These are phyloP conservation scores for Acromyrmex charruanus DNA, from an alignment of 1,140 invertebrate species.

Conservation along the genomic window DNA sequence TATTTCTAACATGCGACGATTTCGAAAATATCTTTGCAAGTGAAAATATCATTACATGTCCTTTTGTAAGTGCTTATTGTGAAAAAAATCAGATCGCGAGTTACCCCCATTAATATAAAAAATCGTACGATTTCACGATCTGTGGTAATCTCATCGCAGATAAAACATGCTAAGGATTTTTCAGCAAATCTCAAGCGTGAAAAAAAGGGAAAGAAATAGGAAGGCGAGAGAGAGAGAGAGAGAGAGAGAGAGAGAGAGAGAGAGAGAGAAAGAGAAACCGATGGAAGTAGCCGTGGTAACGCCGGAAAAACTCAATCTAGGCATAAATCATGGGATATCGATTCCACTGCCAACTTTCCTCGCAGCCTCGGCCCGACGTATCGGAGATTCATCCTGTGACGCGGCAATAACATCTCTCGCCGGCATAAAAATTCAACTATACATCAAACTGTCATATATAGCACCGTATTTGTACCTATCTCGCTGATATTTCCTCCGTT, in stretches of 20 bases:
- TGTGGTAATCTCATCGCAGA: background rate
- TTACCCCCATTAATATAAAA: background rate
- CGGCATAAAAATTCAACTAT: constrained; percentile 82
- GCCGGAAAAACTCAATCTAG: constrained; percentile 79
- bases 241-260: background rate
- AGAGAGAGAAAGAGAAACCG: constrained; percentile 57
- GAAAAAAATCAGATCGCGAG: background rate
- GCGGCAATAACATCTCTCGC: constrained; percentile 80
- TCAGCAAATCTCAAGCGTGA: background rate
- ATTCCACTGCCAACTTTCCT: constrained; percentile 76
- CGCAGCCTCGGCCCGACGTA: constrained; percentile 70
- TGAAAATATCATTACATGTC: background rate
- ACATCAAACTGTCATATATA: constrained; percentile 81
- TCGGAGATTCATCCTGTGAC: constrained; percentile 80
- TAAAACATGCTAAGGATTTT: constrained; percentile 29
- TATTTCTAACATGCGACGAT: background rate
- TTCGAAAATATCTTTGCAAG: background rate
- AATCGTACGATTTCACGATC: background rate
- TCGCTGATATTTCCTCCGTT: constrained; percentile 65
- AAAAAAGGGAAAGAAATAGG: background rate
- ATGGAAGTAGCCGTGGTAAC: constrained; percentile 30
- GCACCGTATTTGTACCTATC: constrained; percentile 78
- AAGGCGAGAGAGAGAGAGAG: no score
- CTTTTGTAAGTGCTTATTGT: background rate
- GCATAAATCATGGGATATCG: constrained; percentile 78